Base-by-base conservation (phyloP, 1,140 invertebrate species). In the Nomia melanderi region DNA sequence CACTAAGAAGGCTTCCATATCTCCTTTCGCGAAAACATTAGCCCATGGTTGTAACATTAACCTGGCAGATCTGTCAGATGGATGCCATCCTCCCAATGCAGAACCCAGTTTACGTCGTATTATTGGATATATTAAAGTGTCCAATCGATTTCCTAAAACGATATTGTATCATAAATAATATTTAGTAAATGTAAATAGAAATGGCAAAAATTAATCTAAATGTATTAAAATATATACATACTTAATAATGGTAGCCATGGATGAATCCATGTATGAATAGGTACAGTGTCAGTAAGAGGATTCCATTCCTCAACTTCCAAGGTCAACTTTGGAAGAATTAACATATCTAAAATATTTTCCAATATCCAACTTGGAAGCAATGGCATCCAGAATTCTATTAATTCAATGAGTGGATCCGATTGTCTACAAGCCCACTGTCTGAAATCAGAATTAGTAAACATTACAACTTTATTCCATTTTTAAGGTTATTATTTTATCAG, bases 241-340 rank as follows among this genome's bases (percentile, higher is more conserved):
- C 95, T 94, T 90, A 98, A 94, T 29, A 96, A 89, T 9, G 95
- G 95, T 50, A 98, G 93, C 98, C 98, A 99, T 0, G 99, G 99
- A 92, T 99, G 96, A 71, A 99, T 95, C 99, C 99, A 99, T 9
- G 95, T 94, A 92, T 99, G 98, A 80, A 99, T 97, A 2, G 98
- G 98, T 67, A 98, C 94, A 0, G 96, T 96, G 88, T 99, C 98
- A 0, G 96, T 96, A 0, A 98, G 93, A 0, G 99, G 98, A 93
- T 99, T 97, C 99, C 98, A 99, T 53, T 95, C 94, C 54, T 97
- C 95, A 0, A 98, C 97, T 82, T 97, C 97, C 20, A 93, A 87
- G 36, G 96, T 94, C 44, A 99, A 90, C 71, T 95, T 94, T 1
- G 97, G 97, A 74, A 98, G 91, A 41, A 99, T 93, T 9, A 97